Percentiles rank a stretch among this genome's conserved stretches.
These are phyloP conservation scores for Bilobella aurantiaca DNA, from an alignment of 1,140 invertebrate genomes.

Conservation along the genomic window DNA sequence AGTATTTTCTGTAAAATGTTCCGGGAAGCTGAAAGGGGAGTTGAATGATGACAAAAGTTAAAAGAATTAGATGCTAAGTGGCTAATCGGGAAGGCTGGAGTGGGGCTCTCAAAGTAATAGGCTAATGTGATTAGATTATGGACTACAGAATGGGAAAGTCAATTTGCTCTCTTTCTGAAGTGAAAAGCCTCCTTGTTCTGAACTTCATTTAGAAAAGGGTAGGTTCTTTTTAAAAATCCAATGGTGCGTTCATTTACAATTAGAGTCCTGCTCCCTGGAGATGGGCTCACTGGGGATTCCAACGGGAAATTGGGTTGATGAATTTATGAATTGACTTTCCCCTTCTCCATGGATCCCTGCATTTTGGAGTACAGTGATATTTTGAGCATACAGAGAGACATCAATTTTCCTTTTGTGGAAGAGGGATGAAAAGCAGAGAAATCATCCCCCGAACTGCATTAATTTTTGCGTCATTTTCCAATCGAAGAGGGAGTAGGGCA, in stretches of 20 bases:
- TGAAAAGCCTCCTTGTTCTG: too few relatives aligned
- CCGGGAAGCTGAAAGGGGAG: neutral
- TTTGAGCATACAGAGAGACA: too few relatives aligned
- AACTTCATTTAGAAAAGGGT: neutral
- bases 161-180: conserved; percentile 9
- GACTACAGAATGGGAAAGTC: neutral
- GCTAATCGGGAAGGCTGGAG: neutral
- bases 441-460: neutral
- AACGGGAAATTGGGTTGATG: conserved; percentile 8
- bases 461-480: neutral
- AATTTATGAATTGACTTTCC: conserved; percentile 2
- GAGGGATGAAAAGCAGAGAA: too few relatives aligned
- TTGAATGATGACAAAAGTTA: conserved; percentile 1
- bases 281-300: neutral
- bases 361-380: too few relatives aligned
- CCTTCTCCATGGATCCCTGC: neutral
- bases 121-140: conserved; percentile 5
- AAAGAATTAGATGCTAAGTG: conserved; percentile 1
- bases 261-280: neutral
- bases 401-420: too few relatives aligned
- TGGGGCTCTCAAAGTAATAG: conserved; percentile 4
- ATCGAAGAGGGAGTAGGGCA: neutral
- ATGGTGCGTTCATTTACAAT: conserved; percentile 11
- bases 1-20: neutral
- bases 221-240: conserved; percentile 7